Base-by-base conservation (phyloP, 2,888 invertebrate genomes). In the Dione juno region DNA sequence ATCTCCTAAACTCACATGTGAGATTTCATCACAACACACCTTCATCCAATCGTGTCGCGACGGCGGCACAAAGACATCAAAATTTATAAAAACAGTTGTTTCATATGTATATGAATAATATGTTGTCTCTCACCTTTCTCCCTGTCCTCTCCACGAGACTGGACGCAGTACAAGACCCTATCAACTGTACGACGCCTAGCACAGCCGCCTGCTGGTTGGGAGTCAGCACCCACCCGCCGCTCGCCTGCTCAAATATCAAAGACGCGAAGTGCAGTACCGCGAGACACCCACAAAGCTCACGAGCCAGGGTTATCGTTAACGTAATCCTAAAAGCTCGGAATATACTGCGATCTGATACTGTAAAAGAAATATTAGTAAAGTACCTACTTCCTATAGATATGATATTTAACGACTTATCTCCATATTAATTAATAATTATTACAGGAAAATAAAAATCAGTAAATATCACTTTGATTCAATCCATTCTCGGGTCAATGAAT, bases 271-370 rank as follows among this genome's bases (percentile, higher is more conserved):
- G 89, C 3, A 93, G 79, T 1, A 93, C 90, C 0, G 93, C 92
- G 0, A 93, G 80, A 59, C 92, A 90, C 1, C 93, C 93, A 76
- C 93, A 90, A 37, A 93, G 80, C 76, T 93, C 92, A 0, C 93
- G 80, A 0, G 91, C 92, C 1, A 92, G 76, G 0, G 91, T 92
- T 69, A 93, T 90, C 16, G 84, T 88, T 2, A 92, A 89, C 0
- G 94, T 94, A 67, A 95, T 94, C 54, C 94, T 93, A 77, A 94
- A 93, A 0, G 94, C 94, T 1, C 93, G 88, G 77, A 93, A 90
- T 0, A 88, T 88, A 70, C 80, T 84, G 54, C 85, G 84, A 75
- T 92, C 92, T 0, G 89, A 81, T 14, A 90, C 92, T 91, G 81
- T 8, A 66, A 75, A 35, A 48, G 35, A 7, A 41, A 41, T 7